phyloP scores from a whole-genome alignment of 2,113 vertebrate genomes.

The Calcarius ornatus region DNA sequence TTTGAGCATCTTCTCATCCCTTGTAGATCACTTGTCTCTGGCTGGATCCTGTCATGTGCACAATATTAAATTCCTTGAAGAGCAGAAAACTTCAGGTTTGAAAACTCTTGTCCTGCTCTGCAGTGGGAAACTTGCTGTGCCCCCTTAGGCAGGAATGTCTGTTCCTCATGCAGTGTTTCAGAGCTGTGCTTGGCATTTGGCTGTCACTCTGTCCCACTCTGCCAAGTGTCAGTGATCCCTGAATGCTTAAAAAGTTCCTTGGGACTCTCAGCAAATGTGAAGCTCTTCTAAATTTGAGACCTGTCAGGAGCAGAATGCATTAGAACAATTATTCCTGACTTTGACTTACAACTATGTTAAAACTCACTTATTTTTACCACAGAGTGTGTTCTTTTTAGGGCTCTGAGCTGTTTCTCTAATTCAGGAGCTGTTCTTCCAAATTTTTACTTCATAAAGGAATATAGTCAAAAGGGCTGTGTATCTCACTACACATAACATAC shows the following conservation, averaged over 20 bases:
- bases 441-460: not conserved
- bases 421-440: not conserved
- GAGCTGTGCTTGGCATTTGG: constrained; percentile 3
- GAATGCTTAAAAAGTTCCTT: constrained; percentile 12
- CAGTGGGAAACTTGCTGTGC: not conserved
- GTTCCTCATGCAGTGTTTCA: not conserved
- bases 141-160: not conserved
- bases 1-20: not conserved
- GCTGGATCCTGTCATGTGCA: not conserved
- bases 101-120: not conserved
- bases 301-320: not conserved
- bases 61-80: not conserved
- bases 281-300: not conserved
- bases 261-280: not conserved
- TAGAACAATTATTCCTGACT: not conserved
- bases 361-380: not conserved
- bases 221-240: not conserved
- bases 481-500: not conserved
- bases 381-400: not conserved
- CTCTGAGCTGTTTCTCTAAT: not conserved
- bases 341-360: not conserved
- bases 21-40: not conserved
- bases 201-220: not conserved
- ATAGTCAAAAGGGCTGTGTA: not conserved
- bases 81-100: not conserved